Evolutionary conservation across 1,140 invertebrate species (phyloP), one percentile per base, ranked within the genome.

Genomic region (Sitophilus oryzae): DNA sequence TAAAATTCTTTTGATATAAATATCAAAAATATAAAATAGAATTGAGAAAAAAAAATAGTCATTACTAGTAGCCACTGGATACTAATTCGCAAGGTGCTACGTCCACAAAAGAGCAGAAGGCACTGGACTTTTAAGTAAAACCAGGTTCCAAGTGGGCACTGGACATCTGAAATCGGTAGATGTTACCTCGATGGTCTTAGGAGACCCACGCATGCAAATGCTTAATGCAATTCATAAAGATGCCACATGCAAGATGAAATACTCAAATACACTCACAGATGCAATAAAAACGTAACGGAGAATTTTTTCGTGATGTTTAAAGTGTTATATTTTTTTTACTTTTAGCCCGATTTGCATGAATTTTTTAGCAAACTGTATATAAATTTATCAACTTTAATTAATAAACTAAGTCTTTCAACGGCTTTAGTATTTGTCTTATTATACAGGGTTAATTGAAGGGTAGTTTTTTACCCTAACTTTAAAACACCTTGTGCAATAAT

Each of bases 141-240:
- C 46, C n/a, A 52, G 5, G 8, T 52, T 14, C 11, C 20, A 37
- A 52, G 41, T 18, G 14, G 47, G 34, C 22, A 14, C 47, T 19
- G 47, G 47, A 23, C 41, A 52, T 52, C 51, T 52, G 51, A 52
- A 52, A 52, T 44, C 30, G 40, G 51, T 21, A 52, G 45, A 52
- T 20, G 51, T 52, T 52, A 52, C 51, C 51, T 52, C 14, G 49
- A 20, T 11, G 49, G 49, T 51, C 49, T 40, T 18, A 22, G 16
- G 11, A 51, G 49, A 51, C 49, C 49, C 30, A 43, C 25, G 16
- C 22, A 46, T 23, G 46, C 46, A 34, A 49, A 10, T 46, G n/a
- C 14, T 38, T 16, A 38, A 16, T 14, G 18, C 14, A 38, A n/a
- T 16, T 16, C 11, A 38, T 16, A 38, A 38, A 38, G 3, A 38